Evolutionary conservation across 92 coral and sea anemone species (phyloP).

Genomic region (Phenganax stokvisi): DNA sequence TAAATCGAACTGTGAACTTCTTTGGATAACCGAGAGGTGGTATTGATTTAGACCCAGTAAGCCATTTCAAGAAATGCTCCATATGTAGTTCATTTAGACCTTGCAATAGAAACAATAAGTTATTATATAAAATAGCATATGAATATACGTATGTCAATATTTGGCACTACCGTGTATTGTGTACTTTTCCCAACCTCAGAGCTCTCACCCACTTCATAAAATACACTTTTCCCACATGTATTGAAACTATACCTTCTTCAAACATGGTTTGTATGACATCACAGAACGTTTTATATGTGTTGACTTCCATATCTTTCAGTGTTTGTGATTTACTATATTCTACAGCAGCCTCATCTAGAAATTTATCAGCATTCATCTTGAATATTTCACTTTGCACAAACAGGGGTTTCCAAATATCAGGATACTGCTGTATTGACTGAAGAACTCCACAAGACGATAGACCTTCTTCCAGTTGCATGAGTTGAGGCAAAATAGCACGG

Average conservation of each 20-base stretch:
- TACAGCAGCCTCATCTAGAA: conserved; percentile 20
- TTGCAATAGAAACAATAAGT: neutral
- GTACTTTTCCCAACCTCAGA: no score
- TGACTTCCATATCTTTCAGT: conserved; percentile 27
- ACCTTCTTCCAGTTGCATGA: conserved; percentile 43
- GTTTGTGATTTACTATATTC: conserved; percentile 24
- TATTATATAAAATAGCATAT: no score
- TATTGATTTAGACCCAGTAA: conserved; percentile 33
- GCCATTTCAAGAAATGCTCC: conserved; percentile 36
- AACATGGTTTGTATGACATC: conserved; percentile 26
- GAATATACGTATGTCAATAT: no score
- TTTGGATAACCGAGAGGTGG: conserved; percentile 57
- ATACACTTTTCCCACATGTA: no score
- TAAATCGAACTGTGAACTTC: conserved; percentile 52
- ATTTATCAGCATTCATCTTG: conserved; percentile 15
- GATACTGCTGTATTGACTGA: conserved; percentile 16
- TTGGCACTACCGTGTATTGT: no score
- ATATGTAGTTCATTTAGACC: neutral
- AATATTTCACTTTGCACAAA: conserved; percentile 14
- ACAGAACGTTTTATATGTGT: conserved; percentile 35
- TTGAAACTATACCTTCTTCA: neutral
- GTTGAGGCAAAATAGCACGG: conserved; percentile 11
- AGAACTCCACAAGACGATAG: conserved; percentile 35
- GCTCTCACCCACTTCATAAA: no score
- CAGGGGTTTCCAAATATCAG: conserved; percentile 29